Percentiles rank a stretch among this genome's conserved stretches.
phyloP scores from a whole-genome alignment of 1,140 invertebrate species.

The Teleogryllus occipitalis region DNA sequence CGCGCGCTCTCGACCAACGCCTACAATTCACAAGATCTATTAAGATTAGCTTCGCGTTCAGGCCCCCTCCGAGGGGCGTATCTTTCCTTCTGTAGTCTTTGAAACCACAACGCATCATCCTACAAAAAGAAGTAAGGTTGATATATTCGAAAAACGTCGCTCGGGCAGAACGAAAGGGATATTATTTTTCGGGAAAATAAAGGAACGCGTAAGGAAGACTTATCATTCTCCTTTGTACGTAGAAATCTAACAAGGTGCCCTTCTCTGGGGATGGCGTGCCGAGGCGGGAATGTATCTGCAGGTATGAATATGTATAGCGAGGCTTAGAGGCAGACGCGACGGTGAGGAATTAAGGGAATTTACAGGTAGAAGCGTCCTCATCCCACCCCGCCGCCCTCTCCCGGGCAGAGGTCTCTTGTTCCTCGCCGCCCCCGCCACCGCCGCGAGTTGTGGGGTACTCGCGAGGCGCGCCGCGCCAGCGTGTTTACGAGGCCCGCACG shows the following conservation, averaged over 20 bases:
- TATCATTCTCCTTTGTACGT: neutral
- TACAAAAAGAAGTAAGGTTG: neutral
- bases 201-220: neutral
- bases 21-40: neutral
- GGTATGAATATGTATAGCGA: neutral
- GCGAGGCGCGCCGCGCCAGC: too few relatives aligned
- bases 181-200: neutral
- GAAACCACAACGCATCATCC: neutral
- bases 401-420: too few relatives aligned
- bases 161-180: neutral
- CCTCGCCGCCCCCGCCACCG: too few relatives aligned
- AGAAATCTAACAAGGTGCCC: neutral
- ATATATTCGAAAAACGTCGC: neutral
- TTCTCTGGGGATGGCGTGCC: neutral
- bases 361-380: neutral
- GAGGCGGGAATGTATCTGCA: neutral
- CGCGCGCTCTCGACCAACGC: too few relatives aligned
- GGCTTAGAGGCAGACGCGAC: neutral
- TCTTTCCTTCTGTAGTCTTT: neutral
- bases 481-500: too few relatives aligned
- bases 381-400: too few relatives aligned
- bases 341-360: neutral
- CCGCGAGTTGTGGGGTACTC: too few relatives aligned
- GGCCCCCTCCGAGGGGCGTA: neutral
- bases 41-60: neutral